Base-by-base conservation (phyloP, 1,140 invertebrate genomes). In the Trypoxylus dichotomus region DNA sequence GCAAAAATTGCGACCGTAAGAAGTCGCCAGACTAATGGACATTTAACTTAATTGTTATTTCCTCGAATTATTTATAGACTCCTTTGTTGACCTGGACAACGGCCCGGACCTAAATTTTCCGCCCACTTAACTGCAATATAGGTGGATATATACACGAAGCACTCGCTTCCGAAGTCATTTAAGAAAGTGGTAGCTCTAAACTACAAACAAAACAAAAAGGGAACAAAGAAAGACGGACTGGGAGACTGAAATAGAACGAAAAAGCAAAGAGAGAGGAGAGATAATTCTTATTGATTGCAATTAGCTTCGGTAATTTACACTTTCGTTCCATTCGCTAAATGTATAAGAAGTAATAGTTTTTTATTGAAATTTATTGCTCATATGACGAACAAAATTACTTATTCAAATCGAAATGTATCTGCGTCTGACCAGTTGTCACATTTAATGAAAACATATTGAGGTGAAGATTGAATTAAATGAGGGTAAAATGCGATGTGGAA, bases 41-140 rank as follows among this genome's bases (percentile, higher is more conserved):
- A 63, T 63, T 63, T 63, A 63, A 27, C 60, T 63, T 27, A 63
- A 63, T 63, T 63, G 25, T 63, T 27, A 24, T 63, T 63, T 63
- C 60, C n/a, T 63, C 21, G 60, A 63, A 63, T 63, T 63, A 27
- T 63, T 63, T 63, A 47, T 63, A 63, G 13, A 63, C 43, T 47
- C 43, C 43, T 47, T 47, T 47, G 43, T 47, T 47, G 43, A 47
- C 43, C 43, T 47, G 43, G 43, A 47, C 43, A 13, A n/a, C 43
- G n/a, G 43, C 43, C 7, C 43, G 43, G 43, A n/a, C n/a, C 43
- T 47, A n/a, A 47, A 47, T 47, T 47, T 47, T 47, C 43, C 13
- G n/a, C 8, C n/a, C 43, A n/a, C 43, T 47, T 47, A 47, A 47
- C 13, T 47, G 43, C 13, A 15, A 3, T n/a, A 47, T 7, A 47